Evolutionary conservation across 2,797 vertebrate genomes (phyloP).

Genomic region (Iguana delicatissima): DNA sequence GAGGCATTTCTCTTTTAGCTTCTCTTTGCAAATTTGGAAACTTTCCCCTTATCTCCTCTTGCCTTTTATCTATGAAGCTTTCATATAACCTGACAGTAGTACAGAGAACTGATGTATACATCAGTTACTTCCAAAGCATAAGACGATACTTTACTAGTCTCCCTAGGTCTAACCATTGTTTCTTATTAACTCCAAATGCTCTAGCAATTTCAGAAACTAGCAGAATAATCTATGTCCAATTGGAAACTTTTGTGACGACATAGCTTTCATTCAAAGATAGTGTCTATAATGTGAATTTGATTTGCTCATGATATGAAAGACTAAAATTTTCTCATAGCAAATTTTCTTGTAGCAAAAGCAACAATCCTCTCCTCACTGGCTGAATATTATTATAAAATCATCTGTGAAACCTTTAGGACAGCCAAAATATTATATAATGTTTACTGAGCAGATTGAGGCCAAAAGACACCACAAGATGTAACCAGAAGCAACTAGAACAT

Average conservation of each 20-base stretch:
- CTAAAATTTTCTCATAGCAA: too few species aligned
- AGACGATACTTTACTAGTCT: neutral
- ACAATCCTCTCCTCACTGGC: too few species aligned
- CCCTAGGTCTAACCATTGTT: neutral
- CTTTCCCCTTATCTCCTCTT: neutral
- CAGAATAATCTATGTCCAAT: neutral
- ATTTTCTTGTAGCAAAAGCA: too few species aligned
- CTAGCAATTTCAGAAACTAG: constrained; percentile 1
- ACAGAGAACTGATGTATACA: too few species aligned
- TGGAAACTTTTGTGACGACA: neutral
- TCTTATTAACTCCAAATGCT: neutral
- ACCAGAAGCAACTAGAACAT: neutral
- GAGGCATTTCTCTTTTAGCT: neutral
- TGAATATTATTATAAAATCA: too few species aligned
- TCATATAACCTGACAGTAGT: too few species aligned
- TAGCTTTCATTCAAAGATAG: neutral
- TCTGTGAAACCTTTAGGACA: neutral
- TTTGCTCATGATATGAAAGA: neutral
- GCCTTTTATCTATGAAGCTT: neutral
- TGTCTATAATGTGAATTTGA: neutral
- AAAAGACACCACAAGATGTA: neutral
- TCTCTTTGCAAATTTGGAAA: neutral
- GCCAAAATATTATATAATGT: neutral
- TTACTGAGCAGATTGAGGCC: neutral
- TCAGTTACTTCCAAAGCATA: neutral